These are phyloP conservation scores for Onychomys arenicola DNA, from an alignment of 2,797 vertebrate genomes.

Conservation along the genomic window DNA sequence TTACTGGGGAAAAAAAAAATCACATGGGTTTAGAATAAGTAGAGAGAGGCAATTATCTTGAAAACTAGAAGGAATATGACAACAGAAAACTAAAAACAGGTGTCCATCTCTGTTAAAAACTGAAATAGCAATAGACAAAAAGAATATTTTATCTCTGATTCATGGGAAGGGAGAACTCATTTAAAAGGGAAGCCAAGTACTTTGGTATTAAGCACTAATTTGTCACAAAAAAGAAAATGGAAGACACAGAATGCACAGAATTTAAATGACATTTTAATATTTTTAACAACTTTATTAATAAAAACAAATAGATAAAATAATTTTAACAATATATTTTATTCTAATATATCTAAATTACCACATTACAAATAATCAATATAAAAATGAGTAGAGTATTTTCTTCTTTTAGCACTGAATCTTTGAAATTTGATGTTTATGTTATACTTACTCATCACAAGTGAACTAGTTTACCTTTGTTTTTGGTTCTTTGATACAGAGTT, in stretches of 20 bases:
- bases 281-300: neutral
- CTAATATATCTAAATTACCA: neutral
- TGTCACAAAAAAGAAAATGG: neutral
- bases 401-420: neutral
- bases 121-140: neutral
- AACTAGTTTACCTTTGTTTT: neutral
- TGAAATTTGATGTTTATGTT: neutral
- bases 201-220: neutral
- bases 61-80: conserved; percentile 20
- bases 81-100: conserved; percentile 59
- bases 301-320: neutral
- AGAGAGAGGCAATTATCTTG: conserved; percentile 43
- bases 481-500: neutral
- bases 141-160: neutral
- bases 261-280: neutral
- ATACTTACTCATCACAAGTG: neutral
- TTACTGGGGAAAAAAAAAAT: conserved; percentile 23
- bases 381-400: neutral
- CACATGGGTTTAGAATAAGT: conserved; percentile 27
- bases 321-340: neutral
- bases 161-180: neutral
- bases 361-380: neutral
- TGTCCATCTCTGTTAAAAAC: conserved; percentile 11
- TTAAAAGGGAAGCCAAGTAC: neutral
- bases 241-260: neutral